Base-by-base conservation (phyloP, 2,797 vertebrate species). In the Distichodus sexfasciatus region DNA sequence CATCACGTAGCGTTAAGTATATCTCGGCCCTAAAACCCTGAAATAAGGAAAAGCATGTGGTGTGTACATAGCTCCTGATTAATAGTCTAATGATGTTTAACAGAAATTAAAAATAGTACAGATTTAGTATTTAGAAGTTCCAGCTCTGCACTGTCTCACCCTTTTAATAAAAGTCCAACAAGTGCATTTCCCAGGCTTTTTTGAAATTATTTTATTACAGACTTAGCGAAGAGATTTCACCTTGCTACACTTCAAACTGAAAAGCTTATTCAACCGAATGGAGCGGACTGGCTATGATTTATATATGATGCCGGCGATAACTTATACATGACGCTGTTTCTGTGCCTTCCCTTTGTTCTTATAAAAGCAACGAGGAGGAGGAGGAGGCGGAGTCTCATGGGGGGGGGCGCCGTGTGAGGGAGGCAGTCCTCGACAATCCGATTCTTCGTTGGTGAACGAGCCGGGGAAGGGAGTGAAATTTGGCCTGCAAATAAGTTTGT, bases 231-330 rank as follows among this genome's bases (percentile, higher is more conserved):
- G 54, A 15, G 19, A 15, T 60, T 43, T 43, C n/a, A 29, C 57
- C 57, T 15, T 29, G 57, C 24, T 41, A 35, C 19, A 26, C 14
- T 58, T 59, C 36, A n/a, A 40, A 24, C 24, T 64, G 24, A 47
- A 64, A 55, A 47, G 53, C 15, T 44, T 46, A 61, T 62, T 61
- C 48, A 24, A 54, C 36, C n/a, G n/a, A 46, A 53, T 19, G 23
- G 44, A 58, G 41, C 24, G 24, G 41, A 66, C 43, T 66, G 7
- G 17, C 36, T 35, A 72, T 64, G 53, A 69, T 64, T 69, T 66
- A 66, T 59, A 44, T 2, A 71, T 48, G 50, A 70, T 44, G 21
- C 23, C 0, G 3, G 29, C 15, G n/a, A 46, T 46, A 54, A 70
- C 11, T 62, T 62, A 62, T 55, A 54, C 68, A 63, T 63, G 29